A percentile compares a stretch with the other conserved stretches of the same genome.
These are phyloP conservation scores for Drosophila virilis DNA, from an alignment of 1,140 invertebrate genomes.

Conservation along the genomic window DNA sequence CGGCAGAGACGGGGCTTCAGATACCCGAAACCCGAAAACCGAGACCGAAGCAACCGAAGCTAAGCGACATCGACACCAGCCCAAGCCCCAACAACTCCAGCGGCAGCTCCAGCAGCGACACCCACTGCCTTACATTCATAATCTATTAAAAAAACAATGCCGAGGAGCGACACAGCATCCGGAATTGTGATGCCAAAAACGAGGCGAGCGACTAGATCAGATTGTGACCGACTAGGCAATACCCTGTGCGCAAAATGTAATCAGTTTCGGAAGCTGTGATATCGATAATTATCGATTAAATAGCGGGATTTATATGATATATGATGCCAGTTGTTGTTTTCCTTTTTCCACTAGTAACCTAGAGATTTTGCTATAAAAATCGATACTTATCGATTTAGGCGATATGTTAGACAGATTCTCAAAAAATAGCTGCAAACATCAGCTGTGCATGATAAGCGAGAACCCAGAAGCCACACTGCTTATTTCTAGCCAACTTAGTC, in stretches of 20 bases:
- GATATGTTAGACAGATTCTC: too few relatives aligned
- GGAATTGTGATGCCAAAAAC: conserved; percentile 72
- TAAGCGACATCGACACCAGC: conserved; percentile 21
- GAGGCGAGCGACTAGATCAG: conserved; percentile 8
- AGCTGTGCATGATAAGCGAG: too few relatives aligned
- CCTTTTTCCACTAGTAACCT: too few relatives aligned
- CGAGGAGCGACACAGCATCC: conserved; percentile 64
- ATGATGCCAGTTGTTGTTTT: too few relatives aligned
- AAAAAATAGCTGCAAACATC: too few relatives aligned
- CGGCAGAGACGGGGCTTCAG: conserved; percentile 30
- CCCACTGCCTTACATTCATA: conserved; percentile 81
- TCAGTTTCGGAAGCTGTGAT: neutral
- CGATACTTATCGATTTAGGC: too few relatives aligned
- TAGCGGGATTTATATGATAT: too few relatives aligned
- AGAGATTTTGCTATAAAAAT: too few relatives aligned
- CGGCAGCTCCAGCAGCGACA: conserved; percentile 43
- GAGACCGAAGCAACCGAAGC: conserved; percentile 26
- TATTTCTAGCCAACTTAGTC: too few relatives aligned
- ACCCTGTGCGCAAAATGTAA: neutral
- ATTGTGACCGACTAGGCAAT: neutral
- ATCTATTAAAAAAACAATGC: conserved; percentile 66
- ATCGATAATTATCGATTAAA: too few relatives aligned
- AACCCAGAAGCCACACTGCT: too few relatives aligned
- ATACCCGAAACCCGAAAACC: conserved; percentile 23
- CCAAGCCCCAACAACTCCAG: neutral